phyloP scores from a whole-genome alignment of 2,113 vertebrate genomes.

The Nannobrachium achirus region DNA sequence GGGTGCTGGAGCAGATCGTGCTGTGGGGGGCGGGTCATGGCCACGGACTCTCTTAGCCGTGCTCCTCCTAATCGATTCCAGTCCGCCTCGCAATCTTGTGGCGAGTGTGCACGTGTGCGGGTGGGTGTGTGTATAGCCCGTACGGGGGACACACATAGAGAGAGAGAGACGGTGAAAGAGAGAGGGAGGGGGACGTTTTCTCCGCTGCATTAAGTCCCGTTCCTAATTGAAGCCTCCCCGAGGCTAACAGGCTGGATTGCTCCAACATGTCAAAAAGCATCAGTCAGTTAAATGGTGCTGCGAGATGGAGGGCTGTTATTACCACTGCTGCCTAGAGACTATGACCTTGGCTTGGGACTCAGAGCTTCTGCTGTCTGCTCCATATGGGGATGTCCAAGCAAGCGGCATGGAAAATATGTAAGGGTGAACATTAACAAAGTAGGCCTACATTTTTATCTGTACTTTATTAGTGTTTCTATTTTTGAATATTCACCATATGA shows the following conservation, averaged over 20 bases:
- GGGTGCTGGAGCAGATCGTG: constrained; percentile 1
- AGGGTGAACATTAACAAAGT: too few species aligned
- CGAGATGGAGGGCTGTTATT: constrained; percentile 65
- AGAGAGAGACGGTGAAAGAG: too few species aligned
- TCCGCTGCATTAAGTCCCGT: constrained; percentile 71
- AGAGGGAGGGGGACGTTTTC: too few species aligned
- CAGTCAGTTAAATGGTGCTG: constrained; percentile 80
- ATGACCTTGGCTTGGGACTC: constrained; percentile 77
- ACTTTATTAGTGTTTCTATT: too few species aligned
- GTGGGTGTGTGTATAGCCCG: too few species aligned
- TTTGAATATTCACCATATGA: too few species aligned
- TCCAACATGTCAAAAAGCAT: constrained; percentile 77
- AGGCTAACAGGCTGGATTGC: constrained; percentile 75
- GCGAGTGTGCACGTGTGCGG: too few species aligned
- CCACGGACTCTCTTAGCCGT: constrained; percentile 35
- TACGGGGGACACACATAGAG: too few species aligned
- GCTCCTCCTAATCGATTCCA: constrained; percentile 63
- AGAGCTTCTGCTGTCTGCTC: constrained; percentile 58
- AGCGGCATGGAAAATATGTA: too few species aligned
- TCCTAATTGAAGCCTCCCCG: constrained; percentile 76
- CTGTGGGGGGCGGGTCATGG: not conserved
- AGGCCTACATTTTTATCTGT: too few species aligned
- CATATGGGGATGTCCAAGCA: constrained; percentile 43
- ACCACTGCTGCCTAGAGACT: constrained; percentile 64
- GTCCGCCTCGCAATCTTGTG: constrained; percentile 56